These are phyloP conservation scores for Incurvaria masculella DNA, from an alignment of 2,888 invertebrate species.

Conservation along the genomic window DNA sequence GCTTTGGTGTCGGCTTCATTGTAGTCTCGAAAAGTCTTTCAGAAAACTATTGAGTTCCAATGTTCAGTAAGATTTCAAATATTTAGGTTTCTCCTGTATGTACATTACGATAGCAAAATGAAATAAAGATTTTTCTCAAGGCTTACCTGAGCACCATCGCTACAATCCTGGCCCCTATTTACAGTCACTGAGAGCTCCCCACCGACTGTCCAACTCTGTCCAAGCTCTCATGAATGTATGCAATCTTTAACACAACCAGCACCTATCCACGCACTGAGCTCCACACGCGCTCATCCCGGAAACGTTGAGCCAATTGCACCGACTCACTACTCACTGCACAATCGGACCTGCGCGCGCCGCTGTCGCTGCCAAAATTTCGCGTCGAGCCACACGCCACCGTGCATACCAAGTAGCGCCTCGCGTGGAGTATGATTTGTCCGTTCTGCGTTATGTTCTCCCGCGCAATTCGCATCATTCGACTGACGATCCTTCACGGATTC, in stretches of 20 bases:
- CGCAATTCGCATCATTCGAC: neutral
- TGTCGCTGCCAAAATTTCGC: conserved; percentile 46
- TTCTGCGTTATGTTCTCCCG: neutral
- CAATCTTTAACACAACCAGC: neutral
- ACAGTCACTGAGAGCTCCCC: neutral
- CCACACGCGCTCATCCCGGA: conserved; percentile 31
- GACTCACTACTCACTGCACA: too few species aligned
- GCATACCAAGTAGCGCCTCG: conserved; percentile 35
- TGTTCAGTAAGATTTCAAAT: too few species aligned
- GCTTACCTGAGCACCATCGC: neutral
- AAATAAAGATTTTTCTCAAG: too few species aligned
- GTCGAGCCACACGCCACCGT: conserved; percentile 28
- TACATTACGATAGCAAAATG: too few species aligned
- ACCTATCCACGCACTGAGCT: conserved; percentile 10
- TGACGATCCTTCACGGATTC: neutral
- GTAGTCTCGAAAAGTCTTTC: too few species aligned
- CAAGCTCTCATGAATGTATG: neutral
- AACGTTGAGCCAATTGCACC: conserved; percentile 29
- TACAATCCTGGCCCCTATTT: neutral
- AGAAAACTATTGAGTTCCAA: too few species aligned
- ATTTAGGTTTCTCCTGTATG: too few species aligned
- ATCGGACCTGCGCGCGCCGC: conserved; percentile 19
- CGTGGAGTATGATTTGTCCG: neutral
- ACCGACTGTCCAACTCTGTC: neutral
- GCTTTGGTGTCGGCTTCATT: too few species aligned